Evolutionary conservation across 1,140 invertebrate genomes (phyloP).

Genomic region (Protaetia brevitarsis): DNA sequence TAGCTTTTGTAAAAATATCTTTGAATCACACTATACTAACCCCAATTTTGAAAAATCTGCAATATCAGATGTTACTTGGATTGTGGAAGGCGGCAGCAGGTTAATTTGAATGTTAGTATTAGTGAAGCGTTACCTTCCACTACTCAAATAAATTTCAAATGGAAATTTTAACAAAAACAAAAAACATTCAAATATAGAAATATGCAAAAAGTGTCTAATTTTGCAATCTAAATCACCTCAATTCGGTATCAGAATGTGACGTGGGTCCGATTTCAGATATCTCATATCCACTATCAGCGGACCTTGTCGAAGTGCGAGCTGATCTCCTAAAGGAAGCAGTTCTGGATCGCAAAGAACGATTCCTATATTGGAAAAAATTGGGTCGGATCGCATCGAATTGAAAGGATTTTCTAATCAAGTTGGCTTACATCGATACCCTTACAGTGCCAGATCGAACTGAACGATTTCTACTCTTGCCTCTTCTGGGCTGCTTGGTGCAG

Average conservation of each 20-base stretch:
- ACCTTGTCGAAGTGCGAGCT: constrained; percentile 66
- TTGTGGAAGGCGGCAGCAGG: too few relatives aligned
- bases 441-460: constrained; percentile 25
- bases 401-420: neutral
- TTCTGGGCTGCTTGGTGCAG: constrained; percentile 76
- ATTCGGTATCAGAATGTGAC: constrained; percentile 59
- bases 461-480: constrained; percentile 51
- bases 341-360: constrained; percentile 49
- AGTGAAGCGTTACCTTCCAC: too few relatives aligned
- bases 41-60: too few relatives aligned
- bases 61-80: too few relatives aligned
- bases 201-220: too few relatives aligned
- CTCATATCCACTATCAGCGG: constrained; percentile 58
- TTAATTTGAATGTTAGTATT: too few relatives aligned
- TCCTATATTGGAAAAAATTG: constrained; percentile 20
- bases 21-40: too few relatives aligned
- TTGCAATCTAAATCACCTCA: too few relatives aligned
- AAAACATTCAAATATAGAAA: too few relatives aligned
- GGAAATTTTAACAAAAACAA: too few relatives aligned
- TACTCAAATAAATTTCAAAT: too few relatives aligned
- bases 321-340: constrained; percentile 61
- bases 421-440: constrained; percentile 37
- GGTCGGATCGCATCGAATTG: neutral
- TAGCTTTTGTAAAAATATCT: too few relatives aligned
- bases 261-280: constrained; percentile 38